A percentile compares a stretch with the other conserved stretches of the same genome.
phyloP scores from a whole-genome alignment of 2,113 vertebrate species.

The Gulo gulo region DNA sequence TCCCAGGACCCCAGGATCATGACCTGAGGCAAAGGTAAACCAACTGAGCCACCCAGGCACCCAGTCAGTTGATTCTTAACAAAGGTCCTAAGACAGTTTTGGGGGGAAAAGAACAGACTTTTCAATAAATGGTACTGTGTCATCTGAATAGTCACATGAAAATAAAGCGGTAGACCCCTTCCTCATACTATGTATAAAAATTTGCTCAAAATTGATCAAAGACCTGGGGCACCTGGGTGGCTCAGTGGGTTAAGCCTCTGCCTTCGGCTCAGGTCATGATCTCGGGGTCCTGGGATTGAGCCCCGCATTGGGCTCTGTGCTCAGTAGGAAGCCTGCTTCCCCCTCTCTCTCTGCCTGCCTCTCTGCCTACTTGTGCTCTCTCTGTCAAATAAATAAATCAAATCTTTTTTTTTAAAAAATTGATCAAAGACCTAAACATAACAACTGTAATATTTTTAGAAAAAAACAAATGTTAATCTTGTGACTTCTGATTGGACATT shows the following conservation, averaged over 20 bases:
- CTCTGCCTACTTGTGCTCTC: too few relatives aligned
- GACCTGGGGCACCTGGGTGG: neutral
- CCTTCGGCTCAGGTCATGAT: too few relatives aligned
- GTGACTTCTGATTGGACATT: neutral
- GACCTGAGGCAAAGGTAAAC: neutral
- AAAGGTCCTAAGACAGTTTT: neutral
- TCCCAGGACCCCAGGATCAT: neutral
- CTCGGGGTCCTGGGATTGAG: too few relatives aligned
- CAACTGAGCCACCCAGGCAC: neutral
- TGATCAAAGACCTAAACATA: neutral
- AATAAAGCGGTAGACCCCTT: neutral
- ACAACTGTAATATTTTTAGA: neutral
- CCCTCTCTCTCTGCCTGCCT: too few relatives aligned
- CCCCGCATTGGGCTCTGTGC: too few relatives aligned
- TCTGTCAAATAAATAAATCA: too few relatives aligned
- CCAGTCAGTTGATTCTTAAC: neutral
- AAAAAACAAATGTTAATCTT: neutral
- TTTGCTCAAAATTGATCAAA: neutral
- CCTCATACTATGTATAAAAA: neutral
- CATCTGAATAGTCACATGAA: neutral
- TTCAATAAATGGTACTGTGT: neutral
- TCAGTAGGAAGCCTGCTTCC: too few relatives aligned
- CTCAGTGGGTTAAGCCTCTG: too few relatives aligned
- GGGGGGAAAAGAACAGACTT: neutral
- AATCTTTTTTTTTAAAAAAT: neutral